Base-by-base conservation (phyloP, 2,888 invertebrate species). In the Calliopum simillimum region DNA sequence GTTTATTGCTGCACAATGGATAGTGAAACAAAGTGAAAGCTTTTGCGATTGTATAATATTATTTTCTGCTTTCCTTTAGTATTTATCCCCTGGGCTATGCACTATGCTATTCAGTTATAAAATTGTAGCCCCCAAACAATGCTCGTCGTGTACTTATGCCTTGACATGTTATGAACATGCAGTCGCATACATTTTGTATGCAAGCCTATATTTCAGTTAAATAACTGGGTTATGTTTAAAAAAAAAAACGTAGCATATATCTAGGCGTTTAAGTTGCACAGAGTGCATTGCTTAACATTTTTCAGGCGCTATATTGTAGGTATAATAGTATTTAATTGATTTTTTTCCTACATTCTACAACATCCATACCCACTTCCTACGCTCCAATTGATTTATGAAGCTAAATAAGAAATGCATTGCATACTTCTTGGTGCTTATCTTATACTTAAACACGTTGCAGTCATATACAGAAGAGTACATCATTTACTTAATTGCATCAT, bases 401-500 rank as follows among this genome's bases (percentile, higher is more conserved):
- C 6, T 23, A 53, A 21, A 8, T 19, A 53, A 21, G 2, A 8
- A 33, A 19, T 53, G 19, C 13, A 53, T 53, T 23, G 53, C 53
- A 53, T 53, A 53, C 23, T 53, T 19, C 3, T 13, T 5, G 23
- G 23, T 14, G 53, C 2, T 14, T 53, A 1, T 41, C 41, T 25
- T 33, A 41, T 16, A 8, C 59, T n/a, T 33, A 41, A 21, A 59
- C 12, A 12, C 12, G 43, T n/a, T 59, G 43, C 59, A 43, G 14
- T 16, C 16, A 16, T 14, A 14, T 23, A 53, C 11, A 8, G 19
- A 23, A 53, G 5, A 23, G n/a, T n/a, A n/a, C n/a, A n/a, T n/a
- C 23, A 53, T 6, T 53, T 53, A 23, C 4, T 23, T 53, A 53
- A 53, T 53, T 53, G 53, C 53, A 53, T 53, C 53, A 53, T 23